phyloP scores from a whole-genome alignment of 2,888 invertebrate species.

The Cephus pulcher region DNA sequence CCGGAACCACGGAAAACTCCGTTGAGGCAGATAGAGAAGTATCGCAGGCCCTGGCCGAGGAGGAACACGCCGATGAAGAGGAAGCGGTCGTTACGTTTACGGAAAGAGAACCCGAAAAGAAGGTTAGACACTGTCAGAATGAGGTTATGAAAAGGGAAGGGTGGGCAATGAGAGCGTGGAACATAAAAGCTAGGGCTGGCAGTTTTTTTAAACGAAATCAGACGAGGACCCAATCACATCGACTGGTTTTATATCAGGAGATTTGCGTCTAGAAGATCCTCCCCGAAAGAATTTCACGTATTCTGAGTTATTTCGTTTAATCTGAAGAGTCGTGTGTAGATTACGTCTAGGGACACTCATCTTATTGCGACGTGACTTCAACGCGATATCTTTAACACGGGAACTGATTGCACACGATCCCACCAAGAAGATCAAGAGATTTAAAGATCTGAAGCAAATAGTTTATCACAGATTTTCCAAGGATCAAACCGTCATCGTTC shows the following conservation, averaged over 20 bases:
- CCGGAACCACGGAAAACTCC: conserved; percentile 13
- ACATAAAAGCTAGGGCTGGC: conserved; percentile 34
- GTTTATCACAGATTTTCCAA: neutral
- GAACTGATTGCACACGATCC: conserved; percentile 13
- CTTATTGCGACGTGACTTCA: neutral
- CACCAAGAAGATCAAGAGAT: conserved; percentile 32
- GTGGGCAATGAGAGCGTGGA: conserved; percentile 44
- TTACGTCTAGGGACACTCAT: neutral
- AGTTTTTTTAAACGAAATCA: conserved; percentile 39
- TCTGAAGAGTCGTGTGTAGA: neutral
- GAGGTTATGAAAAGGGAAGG: conserved; percentile 39
- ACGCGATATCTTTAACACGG: neutral
- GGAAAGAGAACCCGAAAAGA: conserved; percentile 46
- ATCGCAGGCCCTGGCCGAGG: conserved; percentile 23
- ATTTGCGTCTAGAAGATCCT: conserved; percentile 49
- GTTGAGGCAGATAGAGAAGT: conserved; percentile 18
- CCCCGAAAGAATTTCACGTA: neutral
- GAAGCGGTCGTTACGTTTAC: conserved; percentile 37
- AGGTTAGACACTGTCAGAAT: conserved; percentile 54
- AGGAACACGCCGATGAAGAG: conserved; percentile 23
- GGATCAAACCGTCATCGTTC: neutral
- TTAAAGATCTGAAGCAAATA: conserved; percentile 12
- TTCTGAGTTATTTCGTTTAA: neutral
- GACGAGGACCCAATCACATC: conserved; percentile 34
- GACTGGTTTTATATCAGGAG: conserved; percentile 53